Evolutionary conservation across 2,113 vertebrate genomes (phyloP).

Genomic region (Mus pahari): DNA sequence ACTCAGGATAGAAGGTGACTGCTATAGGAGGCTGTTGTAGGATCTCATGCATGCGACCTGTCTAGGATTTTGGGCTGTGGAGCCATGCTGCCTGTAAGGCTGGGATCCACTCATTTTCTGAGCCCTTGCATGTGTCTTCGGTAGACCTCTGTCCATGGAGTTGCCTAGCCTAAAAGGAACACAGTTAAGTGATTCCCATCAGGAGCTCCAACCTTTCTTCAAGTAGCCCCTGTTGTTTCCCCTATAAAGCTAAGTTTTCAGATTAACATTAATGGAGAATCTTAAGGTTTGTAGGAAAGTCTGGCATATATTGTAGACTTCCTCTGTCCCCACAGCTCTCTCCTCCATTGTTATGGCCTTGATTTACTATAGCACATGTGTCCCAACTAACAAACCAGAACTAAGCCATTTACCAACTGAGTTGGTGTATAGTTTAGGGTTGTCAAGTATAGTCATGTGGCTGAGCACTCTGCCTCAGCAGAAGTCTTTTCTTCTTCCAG

Average conservation of each 20-base stretch:
- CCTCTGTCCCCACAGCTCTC: rapidly evolving
- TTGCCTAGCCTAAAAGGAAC: not conserved
- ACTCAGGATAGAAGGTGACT: not conserved
- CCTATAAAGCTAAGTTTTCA: not conserved
- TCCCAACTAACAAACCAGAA: not conserved
- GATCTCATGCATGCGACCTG: too few species aligned
- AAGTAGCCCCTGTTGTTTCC: not conserved
- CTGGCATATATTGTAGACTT: not conserved
- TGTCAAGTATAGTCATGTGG: not conserved
- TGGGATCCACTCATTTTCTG: not conserved
- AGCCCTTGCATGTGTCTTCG: not conserved
- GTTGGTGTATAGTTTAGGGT: not conserved
- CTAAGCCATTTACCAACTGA: not conserved
- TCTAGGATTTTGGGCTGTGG: not conserved
- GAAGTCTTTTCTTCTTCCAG: not conserved
- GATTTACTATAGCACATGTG: not conserved
- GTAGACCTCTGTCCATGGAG: rapidly evolving
- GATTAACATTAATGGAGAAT: not conserved
- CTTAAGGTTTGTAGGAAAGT: not conserved
- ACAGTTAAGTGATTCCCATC: rapidly evolving
- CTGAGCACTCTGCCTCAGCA: rapidly evolving
- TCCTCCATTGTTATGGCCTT: not conserved
- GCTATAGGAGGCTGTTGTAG: not conserved
- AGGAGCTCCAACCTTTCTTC: not conserved
- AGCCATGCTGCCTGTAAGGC: not conserved